Evolutionary conservation across 2,797 vertebrate species (phyloP), one percentile per base, ranked within the genome.

Genomic region (Crocidura indochinensis): DNA sequence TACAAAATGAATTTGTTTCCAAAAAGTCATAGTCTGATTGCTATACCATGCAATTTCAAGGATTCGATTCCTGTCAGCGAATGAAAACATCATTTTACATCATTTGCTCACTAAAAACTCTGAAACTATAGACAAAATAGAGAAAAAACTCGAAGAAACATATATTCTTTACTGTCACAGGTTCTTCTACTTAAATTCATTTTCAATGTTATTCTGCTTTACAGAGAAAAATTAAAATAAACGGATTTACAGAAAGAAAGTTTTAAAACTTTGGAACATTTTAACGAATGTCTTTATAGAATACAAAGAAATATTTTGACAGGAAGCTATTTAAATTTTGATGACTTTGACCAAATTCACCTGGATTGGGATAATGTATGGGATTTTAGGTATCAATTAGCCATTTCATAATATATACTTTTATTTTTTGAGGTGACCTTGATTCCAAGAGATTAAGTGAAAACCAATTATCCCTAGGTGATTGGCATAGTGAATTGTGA

Each of bases 201-300:
- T 46, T 74, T 94, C 22, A 17, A 56, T n/a, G 68, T 75, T 22
- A n/a, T 44, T 94, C 11, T 84, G 31, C 26, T 85, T 82, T 82
- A 75, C 60, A 86, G 91, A 79, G 27, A 87, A 91, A 17, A 26
- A 14, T 56, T 92, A 22, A 74, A 83, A 46, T 69, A 6, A 22
- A 44, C 3, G 6, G 46, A 10, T 44, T 78, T 82, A 78, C 7
- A 26, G 22, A n/a, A 60, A 6, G 10, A 71, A 79, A 44, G 17
- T 3, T 27, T 67, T 73, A 12, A 74, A 79, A n/a, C 1, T 6
- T 47, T 72, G 12, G 14, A 47, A 53, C 51, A 60, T 47, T 84
- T 75, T 8, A 44, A 31, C 27, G 26, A 84, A 80, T 24, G 29
- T 5, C 19, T 71, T 27, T 27, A 31, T 78, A 65, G 5, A 49